These are phyloP conservation scores for Herpetotheres cachinnans DNA, from an alignment of 2,113 vertebrate species.

Conservation along the genomic window DNA sequence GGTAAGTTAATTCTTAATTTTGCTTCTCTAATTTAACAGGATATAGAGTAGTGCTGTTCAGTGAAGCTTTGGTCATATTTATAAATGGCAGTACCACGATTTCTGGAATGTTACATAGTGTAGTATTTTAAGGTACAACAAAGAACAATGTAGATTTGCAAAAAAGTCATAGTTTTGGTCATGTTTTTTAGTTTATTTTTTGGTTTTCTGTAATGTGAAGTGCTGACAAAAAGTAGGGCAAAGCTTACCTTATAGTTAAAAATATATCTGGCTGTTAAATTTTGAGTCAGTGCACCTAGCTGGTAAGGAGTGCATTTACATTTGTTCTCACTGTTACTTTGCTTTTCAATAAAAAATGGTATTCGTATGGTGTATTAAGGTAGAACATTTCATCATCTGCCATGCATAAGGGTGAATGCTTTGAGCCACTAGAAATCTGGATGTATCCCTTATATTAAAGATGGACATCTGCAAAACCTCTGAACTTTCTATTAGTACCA, in stretches of 20 bases:
- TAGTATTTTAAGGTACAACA: not conserved
- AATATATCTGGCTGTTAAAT: not conserved
- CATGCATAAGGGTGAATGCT: not conserved
- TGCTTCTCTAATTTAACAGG: not conserved
- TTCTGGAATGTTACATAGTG: not conserved
- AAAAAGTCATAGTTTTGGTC: not conserved
- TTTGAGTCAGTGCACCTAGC: not conserved
- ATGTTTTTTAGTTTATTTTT: not conserved
- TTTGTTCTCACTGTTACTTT: not conserved
- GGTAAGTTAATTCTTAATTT: constrained; percentile 79
- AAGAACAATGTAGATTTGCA: not conserved
- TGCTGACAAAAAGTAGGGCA: not conserved
- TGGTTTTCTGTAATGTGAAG: not conserved
- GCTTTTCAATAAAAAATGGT: not conserved
- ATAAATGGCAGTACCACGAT: not conserved
- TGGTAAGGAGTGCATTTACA: not conserved
- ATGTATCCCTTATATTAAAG: not conserved
- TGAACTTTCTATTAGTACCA: not conserved
- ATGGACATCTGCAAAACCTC: not conserved
- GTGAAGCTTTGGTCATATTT: not conserved
- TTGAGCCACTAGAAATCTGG: not conserved
- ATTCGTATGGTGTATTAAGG: not conserved
- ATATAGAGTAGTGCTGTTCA: not conserved
- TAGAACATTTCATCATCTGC: not conserved
- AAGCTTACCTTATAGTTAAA: not conserved